phyloP scores from a whole-genome alignment of 2,797 vertebrate species.

The Fringilla coelebs region DNA sequence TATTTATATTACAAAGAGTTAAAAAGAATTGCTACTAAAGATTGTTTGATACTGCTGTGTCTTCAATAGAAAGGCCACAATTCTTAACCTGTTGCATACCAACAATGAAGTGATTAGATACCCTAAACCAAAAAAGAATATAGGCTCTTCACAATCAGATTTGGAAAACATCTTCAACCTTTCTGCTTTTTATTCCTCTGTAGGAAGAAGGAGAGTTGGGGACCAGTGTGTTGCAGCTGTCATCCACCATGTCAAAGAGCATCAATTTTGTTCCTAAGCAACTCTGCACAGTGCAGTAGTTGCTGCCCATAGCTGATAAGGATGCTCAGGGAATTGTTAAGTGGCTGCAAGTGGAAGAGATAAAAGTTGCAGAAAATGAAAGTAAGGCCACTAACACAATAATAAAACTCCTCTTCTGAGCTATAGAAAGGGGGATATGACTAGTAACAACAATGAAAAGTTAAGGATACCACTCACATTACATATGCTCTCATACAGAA shows the following conservation, averaged over 20 bases:
- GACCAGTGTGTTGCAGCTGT: conserved; percentile 17
- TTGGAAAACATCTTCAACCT: neutral
- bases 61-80: neutral
- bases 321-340: conserved; percentile 36
- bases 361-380: conserved; percentile 35
- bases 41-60: neutral
- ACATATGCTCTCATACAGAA: neutral
- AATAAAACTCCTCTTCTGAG: neutral
- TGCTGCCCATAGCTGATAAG: conserved; percentile 52
- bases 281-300: conserved; percentile 7
- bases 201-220: neutral
- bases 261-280: conserved; percentile 63
- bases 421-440: neutral
- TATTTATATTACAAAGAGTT: neutral
- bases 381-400: neutral
- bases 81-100: neutral
- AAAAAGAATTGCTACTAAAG: neutral
- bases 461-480: neutral
- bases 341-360: neutral
- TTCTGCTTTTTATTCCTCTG: neutral
- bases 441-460: neutral
- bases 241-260: conserved; percentile 45
- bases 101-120: neutral
- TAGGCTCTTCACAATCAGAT: neutral
- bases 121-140: neutral